Conservation (phyloP, 2,797 vertebrate species). For the Lerista edwardsae region DNA sequence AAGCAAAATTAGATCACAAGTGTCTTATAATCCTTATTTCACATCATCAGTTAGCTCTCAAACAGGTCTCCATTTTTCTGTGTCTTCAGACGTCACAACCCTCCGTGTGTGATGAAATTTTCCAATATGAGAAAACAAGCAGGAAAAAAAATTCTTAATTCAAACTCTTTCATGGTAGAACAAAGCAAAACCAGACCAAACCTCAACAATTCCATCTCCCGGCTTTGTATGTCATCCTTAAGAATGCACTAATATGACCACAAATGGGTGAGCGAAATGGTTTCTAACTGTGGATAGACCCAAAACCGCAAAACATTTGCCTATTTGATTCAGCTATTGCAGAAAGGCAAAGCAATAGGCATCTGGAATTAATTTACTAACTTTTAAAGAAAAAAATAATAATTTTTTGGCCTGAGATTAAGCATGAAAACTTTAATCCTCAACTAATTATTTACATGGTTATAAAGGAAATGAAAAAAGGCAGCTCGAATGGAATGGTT, state of each 20-base stretch:
- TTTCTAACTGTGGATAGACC: slow-evolving; percentile 10
- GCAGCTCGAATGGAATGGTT: neutral
- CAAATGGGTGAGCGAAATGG: neutral
- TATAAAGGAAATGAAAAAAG: slow-evolving; percentile 23
- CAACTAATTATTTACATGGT: neutral
- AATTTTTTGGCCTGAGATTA: slow-evolving; percentile 21
- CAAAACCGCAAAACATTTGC: neutral
- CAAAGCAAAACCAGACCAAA: slow-evolving; percentile 10
- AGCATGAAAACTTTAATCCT: slow-evolving; percentile 27
- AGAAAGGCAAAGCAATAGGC: neutral
- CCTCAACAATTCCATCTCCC: neutral
- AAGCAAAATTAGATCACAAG: neutral
- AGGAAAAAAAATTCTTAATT: neutral
- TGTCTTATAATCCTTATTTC: neutral
- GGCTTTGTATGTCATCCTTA: slow-evolving; percentile 7
- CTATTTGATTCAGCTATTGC: neutral
- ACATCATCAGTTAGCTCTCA: neutral
- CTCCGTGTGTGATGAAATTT: neutral
- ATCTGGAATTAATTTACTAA: slow-evolving; percentile 39
- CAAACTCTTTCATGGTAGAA: neutral
- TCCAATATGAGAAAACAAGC: neutral
- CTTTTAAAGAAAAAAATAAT: neutral
- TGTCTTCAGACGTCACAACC: neutral
- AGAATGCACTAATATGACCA: slow-evolving; percentile 23
- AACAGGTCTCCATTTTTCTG: neutral